Base-by-base conservation (phyloP, 2,888 invertebrate species). In the Drosophila aldrichi region DNA sequence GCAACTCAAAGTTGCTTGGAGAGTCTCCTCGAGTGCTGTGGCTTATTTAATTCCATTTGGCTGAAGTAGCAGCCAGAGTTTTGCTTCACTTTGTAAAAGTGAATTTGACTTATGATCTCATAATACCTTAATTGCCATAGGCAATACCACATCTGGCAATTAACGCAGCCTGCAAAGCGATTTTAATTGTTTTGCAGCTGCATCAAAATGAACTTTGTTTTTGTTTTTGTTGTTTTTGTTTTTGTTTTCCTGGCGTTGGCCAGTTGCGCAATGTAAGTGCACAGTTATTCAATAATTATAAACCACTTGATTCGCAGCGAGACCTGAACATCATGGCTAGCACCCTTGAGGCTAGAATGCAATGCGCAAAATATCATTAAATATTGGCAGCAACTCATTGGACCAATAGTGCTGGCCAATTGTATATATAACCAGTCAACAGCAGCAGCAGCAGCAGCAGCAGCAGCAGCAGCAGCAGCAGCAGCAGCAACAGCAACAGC, bases 311-410 rank as follows among this genome's bases (percentile, higher is more conserved):
- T 69, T 68, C 66, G 62, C 51, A 57, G 51, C 18, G 8, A 60
- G 49, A 51, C 64, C 69, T 54, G 59, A 54, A 59, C 67, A 59
- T 34, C 40, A 12, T 54, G 43, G 34, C 58, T 40, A 68, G 29
- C 16, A 49, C 57, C 29, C 48, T 62, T 40, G 40, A 65, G 79
- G 70, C 60, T 40, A 64, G 57, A 79, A 63, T 74, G 82, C 70
- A 63, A 40, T 69, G 58, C 58, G 59, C 63, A 54, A 52, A 58
- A 62, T 63, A 75, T 81, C 68, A 85, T 75, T 89, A 81, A 79
- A 81, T 76, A 88, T 89, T 82, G 90, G 88, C 76, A 83, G 71
- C 71, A 59, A 77, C 44, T 69, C 61, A 52, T 61, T 61, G 57
- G 60, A 52, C 54, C 62, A 75, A 62, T 55, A 62, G 44, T 59